Evolutionary conservation across 2,888 invertebrate species (phyloP), one percentile per base, ranked within the genome.

Genomic region (Habrosyne pyritoides): DNA sequence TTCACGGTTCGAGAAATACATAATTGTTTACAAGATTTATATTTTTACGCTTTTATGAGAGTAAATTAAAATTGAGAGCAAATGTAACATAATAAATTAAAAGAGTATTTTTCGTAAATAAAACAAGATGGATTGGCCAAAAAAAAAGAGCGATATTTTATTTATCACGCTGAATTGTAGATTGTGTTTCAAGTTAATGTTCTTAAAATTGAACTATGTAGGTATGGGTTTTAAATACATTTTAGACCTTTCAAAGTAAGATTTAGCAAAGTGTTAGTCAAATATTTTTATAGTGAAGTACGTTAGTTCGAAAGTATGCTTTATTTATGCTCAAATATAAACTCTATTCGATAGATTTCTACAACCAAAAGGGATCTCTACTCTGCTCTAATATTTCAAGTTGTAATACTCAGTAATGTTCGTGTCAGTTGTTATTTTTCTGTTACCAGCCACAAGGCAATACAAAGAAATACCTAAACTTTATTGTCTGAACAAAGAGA

Each of bases 1-100:
- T 89, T 89, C 86, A 87, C 84, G 86, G 85, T 84, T 85, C 83
- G 77, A 79, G 81, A 84, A 86, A 84, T 81, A 75, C 79, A 81
- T 84, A 82, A 83, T 86, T 85, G 85, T 81, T 84, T 83, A 83
- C 84, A 83, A 83, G 83, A 83, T 86, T 81, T 77, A 64, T 69
- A 63, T 71, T 67, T 67, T 69, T 59, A 61, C 60, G 52, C 57
- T 67, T 67, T 69, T 73, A 67, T 67, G 61, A 62, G 53, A 53
- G 65, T 56, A 62, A 64, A 60, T 60, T 62, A 53, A 60, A 64
- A 18, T 0, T 18, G 18, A 42, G 18, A n/a, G 42, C 18, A 18
- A 42, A 18, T 18, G 42, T 42, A 5, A 36, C 33, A 2, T 42
- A 8, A 18, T 3, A 42, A 6, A 2, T 8, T 42, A 18, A 18